Conservation (phyloP, 64 coral and sea anemone genomes). For the Acropora tenuis region DNA sequence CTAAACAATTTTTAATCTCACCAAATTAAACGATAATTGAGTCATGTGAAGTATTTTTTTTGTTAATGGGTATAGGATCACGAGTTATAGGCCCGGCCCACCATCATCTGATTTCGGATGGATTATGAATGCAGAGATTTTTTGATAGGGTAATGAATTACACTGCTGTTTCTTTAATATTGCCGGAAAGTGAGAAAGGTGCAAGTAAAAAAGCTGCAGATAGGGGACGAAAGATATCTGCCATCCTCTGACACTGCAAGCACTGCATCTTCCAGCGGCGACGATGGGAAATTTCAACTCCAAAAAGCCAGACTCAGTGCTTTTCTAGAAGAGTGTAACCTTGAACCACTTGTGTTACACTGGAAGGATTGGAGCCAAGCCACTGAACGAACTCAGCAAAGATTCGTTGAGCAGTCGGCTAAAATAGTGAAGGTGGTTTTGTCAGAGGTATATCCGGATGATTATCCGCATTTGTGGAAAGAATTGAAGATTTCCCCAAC, state of each 20-base stretch:
- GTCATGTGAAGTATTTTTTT: no score
- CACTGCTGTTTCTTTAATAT: background rate
- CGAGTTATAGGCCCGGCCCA: no score
- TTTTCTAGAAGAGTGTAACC: background rate
- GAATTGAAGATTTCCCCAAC: no score
- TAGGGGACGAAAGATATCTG: background rate
- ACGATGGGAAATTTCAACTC: no score
- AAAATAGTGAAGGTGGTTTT: constrained; percentile 20
- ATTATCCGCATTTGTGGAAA: background rate
- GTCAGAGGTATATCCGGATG: background rate
- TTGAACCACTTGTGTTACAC: constrained; percentile 3
- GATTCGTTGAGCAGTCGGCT: background rate
- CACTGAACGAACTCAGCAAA: constrained; percentile 6
- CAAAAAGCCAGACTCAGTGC: constrained; percentile 5
- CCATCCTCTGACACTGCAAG: background rate
- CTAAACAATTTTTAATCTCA: no score
- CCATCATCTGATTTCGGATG: no score
- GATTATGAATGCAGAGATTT: no score
- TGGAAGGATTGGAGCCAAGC: constrained; percentile 15
- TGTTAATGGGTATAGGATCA: no score
- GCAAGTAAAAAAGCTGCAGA: no score
- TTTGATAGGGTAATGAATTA: no score
- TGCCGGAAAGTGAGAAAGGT: no score
- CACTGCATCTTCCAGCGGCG: background rate
- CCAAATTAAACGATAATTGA: no score